Evolutionary conservation across 2,888 invertebrate genomes (phyloP).

Genomic region (Idaea straminata): DNA sequence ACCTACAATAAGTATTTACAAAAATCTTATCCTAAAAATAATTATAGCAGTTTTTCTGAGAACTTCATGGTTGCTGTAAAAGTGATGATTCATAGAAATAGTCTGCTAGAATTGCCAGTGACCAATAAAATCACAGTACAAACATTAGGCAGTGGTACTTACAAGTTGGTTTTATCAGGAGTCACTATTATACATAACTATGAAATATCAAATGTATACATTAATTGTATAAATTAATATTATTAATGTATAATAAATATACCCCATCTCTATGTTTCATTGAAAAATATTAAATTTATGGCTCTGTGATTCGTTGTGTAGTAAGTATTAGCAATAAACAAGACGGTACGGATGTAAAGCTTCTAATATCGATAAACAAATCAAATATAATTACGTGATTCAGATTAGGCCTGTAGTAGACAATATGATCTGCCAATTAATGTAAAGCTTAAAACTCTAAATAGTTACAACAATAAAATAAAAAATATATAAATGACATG

Average conservation of each 20-base stretch:
- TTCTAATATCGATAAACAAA: slow-evolving; percentile 21
- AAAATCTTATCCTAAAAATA: not conserved
- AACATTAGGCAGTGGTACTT: not conserved
- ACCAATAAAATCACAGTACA: not conserved
- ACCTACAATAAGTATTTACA: not conserved
- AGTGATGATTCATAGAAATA: not conserved
- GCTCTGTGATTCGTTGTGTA: slow-evolving; percentile 54
- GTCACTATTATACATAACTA: not conserved
- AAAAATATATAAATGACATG: slow-evolving; percentile 57
- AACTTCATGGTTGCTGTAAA: not conserved
- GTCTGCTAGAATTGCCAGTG: not conserved
- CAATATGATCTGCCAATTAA: slow-evolving; percentile 14
- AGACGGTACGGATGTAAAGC: slow-evolving; percentile 46
- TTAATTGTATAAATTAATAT: not conserved
- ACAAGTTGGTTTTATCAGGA: not conserved
- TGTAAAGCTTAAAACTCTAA: slow-evolving; percentile 26
- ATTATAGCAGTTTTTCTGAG: not conserved
- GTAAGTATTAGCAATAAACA: slow-evolving; percentile 20
- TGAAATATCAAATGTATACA: not conserved
- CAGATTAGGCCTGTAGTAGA: slow-evolving; percentile 26
- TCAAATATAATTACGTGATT: slow-evolving; percentile 12
- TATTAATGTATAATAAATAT: no score
- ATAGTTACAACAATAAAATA: slow-evolving; percentile 39
- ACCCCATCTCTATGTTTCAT: not conserved
- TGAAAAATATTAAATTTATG: slow-evolving; percentile 19